Percentiles rank a stretch among this genome's conserved stretches.
Evolutionary conservation across 1,140 invertebrate species (phyloP).

Genomic region (Drosophila azteca): DNA sequence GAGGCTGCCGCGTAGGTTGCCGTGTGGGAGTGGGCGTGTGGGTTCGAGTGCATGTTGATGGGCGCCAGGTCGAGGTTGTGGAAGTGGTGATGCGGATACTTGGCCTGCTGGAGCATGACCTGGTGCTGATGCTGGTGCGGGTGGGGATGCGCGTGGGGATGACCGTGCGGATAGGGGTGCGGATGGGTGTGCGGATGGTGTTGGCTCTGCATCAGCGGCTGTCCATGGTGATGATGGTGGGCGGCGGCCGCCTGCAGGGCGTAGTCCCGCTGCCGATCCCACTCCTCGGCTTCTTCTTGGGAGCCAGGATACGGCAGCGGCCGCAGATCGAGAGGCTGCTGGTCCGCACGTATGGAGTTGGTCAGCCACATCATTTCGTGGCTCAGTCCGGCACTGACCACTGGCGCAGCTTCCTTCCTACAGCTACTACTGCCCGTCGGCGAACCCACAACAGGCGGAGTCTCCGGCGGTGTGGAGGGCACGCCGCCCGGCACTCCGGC

Average conservation of each 20-base stretch:
- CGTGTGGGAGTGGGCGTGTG: conserved; percentile 25
- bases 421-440: conserved; percentile 79
- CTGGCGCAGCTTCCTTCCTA: conserved; percentile 86
- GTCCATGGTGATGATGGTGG: conserved; percentile 73
- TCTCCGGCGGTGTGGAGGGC: conserved; percentile 82
- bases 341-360: conserved; percentile 88
- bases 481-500: conserved; percentile 76
- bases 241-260: conserved; percentile 78
- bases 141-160: conserved; percentile 54
- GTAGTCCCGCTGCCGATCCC: conserved; percentile 86
- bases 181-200: conserved; percentile 64
- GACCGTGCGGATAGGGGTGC: conserved; percentile 15
- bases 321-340: conserved; percentile 91
- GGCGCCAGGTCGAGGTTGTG: conserved; percentile 75
- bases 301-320: conserved; percentile 87
- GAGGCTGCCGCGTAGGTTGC: conserved; percentile 57
- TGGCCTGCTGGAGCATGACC: conserved; percentile 59
- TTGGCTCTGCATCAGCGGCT: conserved; percentile 68
- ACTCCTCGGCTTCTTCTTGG: conserved; percentile 85
- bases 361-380: conserved; percentile 91
- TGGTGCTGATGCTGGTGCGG: conserved; percentile 58
- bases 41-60: conserved; percentile 75
- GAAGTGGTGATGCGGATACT: conserved; percentile 83
- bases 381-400: conserved; percentile 84
- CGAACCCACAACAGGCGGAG: conserved; percentile 80